Conservation (phyloP, 2,888 invertebrate genomes). For the Epirrita christyi region DNA sequence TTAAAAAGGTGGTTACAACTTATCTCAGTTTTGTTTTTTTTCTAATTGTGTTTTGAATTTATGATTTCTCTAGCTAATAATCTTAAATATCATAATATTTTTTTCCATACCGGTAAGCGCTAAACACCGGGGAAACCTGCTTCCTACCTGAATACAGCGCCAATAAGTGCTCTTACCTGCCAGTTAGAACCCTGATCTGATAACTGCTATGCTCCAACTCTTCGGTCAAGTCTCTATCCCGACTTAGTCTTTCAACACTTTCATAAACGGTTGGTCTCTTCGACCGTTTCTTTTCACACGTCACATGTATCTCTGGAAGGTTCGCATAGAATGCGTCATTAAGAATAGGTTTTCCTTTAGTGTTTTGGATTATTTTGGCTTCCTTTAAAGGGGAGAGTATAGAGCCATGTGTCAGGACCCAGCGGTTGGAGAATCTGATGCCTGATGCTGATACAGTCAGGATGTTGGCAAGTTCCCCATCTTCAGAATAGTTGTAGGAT, state of each 20-base stretch:
- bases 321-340: constrained; percentile 74
- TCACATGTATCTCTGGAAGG: constrained; percentile 75
- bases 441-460: constrained; percentile 80
- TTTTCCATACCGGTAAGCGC: too few relatives aligned
- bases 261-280: constrained; percentile 57
- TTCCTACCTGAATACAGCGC: too few relatives aligned
- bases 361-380: constrained; percentile 64
- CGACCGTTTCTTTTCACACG: constrained; percentile 64
- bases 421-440: constrained; percentile 78
- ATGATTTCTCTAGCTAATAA: too few relatives aligned
- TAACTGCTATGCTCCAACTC: constrained; percentile 74
- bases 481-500: constrained; percentile 73
- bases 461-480: constrained; percentile 74
- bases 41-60: too few relatives aligned
- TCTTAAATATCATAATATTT: too few relatives aligned
- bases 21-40: too few relatives aligned
- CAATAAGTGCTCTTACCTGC: constrained; percentile 52
- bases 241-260: constrained; percentile 64
- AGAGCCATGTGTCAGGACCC: constrained; percentile 83
- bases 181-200: constrained; percentile 71
- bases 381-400: constrained; percentile 76
- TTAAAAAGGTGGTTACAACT: too few relatives aligned
- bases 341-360: constrained; percentile 66
- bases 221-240: constrained; percentile 57
- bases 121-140: too few relatives aligned